Conservation (phyloP, 2,113 vertebrate species). For the Pristiophorus japonicus region DNA sequence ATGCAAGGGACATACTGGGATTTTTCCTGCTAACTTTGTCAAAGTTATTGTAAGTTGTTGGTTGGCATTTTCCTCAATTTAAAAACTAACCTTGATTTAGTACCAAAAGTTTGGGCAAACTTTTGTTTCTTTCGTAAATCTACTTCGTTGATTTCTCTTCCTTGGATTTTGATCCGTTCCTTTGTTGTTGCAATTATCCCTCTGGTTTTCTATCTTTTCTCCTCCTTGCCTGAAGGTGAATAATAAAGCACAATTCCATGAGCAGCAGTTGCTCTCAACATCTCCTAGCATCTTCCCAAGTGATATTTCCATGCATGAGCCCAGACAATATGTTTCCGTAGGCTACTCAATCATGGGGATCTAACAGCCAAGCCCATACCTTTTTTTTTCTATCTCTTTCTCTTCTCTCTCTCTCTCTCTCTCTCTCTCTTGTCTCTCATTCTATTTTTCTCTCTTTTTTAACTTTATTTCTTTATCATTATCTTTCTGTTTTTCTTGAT, state of each 20-base stretch:
- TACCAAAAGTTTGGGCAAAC: not conserved
- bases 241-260: not conserved
- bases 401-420: not conserved
- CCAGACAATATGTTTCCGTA: not conserved
- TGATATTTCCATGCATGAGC: not conserved
- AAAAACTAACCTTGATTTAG: not conserved
- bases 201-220: not conserved
- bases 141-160: not conserved
- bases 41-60: slow-evolving; percentile 71
- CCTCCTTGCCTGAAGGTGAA: not conserved
- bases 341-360: too few relatives aligned
- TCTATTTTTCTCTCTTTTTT: not conserved
- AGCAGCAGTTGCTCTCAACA: not conserved
- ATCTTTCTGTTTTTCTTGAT: not conserved
- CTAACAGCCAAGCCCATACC: not conserved
- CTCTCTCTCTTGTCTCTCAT: not conserved
- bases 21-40: slow-evolving; percentile 80
- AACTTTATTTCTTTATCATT: not conserved
- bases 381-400: not conserved
- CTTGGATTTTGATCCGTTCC: not conserved
- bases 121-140: not conserved
- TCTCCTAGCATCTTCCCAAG: not conserved
- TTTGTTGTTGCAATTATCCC: too few relatives aligned
- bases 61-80: not conserved
- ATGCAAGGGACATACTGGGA: slow-evolving; percentile 66